Base-by-base conservation (phyloP, 2,113 vertebrate species). In the Microtus oregoni region DNA sequence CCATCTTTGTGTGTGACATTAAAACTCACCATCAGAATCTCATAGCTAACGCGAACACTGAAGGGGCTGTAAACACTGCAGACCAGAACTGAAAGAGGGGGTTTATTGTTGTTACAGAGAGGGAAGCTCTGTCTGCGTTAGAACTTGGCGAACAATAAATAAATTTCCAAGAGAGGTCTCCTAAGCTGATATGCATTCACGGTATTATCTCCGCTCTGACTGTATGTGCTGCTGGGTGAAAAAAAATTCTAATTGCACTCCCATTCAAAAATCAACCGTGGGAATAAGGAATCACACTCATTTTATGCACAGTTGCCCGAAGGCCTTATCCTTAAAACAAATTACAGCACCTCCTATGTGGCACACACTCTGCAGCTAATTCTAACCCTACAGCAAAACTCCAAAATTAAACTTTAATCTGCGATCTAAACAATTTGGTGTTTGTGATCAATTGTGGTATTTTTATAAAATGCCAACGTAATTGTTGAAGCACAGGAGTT, bases 271-370 rank as follows among this genome's bases (percentile, higher is more conserved):
- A 98, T 98, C 98, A 99, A 98, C 98, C 97, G 98, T 99, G 98
- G 98, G 98, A 99, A 99, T 99, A 99, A 98, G 98, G 98, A 98
- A 98, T 98, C 98, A 98, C 97, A 97, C 98, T 99, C 98, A 98
- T 98, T 99, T 98, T 98, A 98, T 99, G 98, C 98, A 98, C 98
- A 98, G 98, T 98, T 98, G 98, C 98, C 98, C 7, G 97, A 98
- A 99, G 98, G 98, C 98, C 98, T 99, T 98, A 98, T 99, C 98
- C 98, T 99, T 98, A 98, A 98, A 99, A 99, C 98, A 99, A 99
- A 99, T 99, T 99, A 99, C 97, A 98, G 98, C 96, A 97, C 98
- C 98, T 99, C 99, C 99, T 99, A 98, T 99, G 99, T 98, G 98
- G 99, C 98, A 97, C 98, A 98, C 98, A 98, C 98, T 98, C 98